These are phyloP conservation scores for Lerema accius DNA, from an alignment of 1,140 invertebrate genomes.

Conservation along the genomic window DNA sequence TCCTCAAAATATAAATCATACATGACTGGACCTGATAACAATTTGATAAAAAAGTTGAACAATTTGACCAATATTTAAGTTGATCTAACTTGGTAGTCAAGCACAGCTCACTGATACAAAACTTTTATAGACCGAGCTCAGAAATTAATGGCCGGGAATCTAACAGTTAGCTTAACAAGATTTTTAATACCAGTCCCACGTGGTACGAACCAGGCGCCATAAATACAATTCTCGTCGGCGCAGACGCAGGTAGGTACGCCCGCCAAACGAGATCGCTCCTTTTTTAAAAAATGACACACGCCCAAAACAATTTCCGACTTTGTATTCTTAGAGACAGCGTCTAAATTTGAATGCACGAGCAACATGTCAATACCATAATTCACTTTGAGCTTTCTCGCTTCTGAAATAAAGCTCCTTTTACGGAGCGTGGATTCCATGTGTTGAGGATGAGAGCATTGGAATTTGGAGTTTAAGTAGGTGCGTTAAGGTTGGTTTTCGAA, in stretches of 20 bases:
- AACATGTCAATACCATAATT: constrained; percentile 68
- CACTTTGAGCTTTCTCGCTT: constrained; percentile 78
- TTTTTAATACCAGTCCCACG: constrained; percentile 74
- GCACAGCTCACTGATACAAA: constrained; percentile 1
- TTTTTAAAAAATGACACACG: constrained; percentile 64
- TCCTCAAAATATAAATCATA: too few relatives aligned
- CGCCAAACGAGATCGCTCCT: constrained; percentile 79
- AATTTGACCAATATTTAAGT: too few relatives aligned
- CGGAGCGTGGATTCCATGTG: constrained; percentile 49
- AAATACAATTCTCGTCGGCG: constrained; percentile 78
- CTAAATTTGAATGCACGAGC: constrained; percentile 37
- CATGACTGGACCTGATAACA: too few relatives aligned
- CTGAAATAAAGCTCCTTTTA: constrained; percentile 81
- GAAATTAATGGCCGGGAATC: constrained; percentile 64
- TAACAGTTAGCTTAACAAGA: constrained; percentile 76
- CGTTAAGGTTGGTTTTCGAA: constrained; percentile 49
- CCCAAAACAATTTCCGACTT: constrained; percentile 43
- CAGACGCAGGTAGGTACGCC: constrained; percentile 78
- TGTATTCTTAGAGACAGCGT: constrained; percentile 38
- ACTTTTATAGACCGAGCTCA: constrained; percentile 11
- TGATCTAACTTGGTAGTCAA: not conserved
- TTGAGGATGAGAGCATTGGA: constrained; percentile 29
- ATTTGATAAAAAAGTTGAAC: too few relatives aligned
- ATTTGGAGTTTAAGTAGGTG: constrained; percentile 41
- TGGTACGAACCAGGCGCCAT: constrained; percentile 73